Base-by-base conservation (phyloP, 1,140 invertebrate species). In the Platorchestia sp. region DNA sequence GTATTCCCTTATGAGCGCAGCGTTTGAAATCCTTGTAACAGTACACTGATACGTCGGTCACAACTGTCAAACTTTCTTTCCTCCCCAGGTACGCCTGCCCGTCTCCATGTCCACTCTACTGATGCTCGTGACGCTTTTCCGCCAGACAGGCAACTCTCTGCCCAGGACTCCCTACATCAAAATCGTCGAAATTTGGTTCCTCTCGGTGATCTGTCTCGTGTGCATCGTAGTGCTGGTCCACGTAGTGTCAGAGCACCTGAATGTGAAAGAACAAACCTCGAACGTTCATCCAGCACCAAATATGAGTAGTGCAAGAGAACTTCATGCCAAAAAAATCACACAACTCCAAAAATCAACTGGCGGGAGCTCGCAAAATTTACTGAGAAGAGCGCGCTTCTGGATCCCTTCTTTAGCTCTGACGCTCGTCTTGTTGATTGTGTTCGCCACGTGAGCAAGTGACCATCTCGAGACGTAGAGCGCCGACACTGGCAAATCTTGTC, bases 161-260 rank as follows among this genome's bases (percentile, higher is more conserved):
- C 87, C 87, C 87, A 89, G 41, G 36, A 89, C 87, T 41, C 36
- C 87, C 36, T 89, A 89, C 87, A 36, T 89, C 41, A 89, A 89
- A 89, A 36, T 89, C 3, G 7, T 89, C 27, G 87, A 89, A 22
- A 41, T 3, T 89, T 89, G 87, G 87, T 89, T 89, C 87, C 87
- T 89, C 36, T 42, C 87, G 42, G 87, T 89, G 87, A 89, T 44
- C 41, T 22, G n/a, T 41, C 16, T 89, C 41, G 87, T 89, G 43
- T 42, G n/a, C 87, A 5, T 44, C 87, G 87, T 89, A 16, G 42
- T 42, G 1, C 87, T 89, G n/a, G 87, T 41, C 87, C 87, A 89
- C 27, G 27, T 89, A 10, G 87, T 41, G 3, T 89, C 87, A 42
- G 87, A 89, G 6, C 47, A 51, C 47, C 6, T 51, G 47, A 19